A percentile compares a stretch with the other conserved stretches of the same genome.
Conservation (phyloP, 1,140 invertebrate genomes). For the Probaryconus sp. region DNA sequence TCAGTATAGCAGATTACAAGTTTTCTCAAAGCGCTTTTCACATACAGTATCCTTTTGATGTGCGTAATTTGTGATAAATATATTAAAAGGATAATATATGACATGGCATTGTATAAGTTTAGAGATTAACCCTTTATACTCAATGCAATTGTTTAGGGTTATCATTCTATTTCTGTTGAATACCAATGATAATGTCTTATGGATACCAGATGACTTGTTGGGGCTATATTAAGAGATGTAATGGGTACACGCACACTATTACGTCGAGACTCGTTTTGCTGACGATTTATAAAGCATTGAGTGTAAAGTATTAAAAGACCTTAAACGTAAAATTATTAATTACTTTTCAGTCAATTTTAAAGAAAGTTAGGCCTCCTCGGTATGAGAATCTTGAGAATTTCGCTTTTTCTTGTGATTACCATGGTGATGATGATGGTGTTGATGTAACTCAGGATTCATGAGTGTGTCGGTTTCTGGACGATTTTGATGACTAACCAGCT, state of each 20-base stretch:
- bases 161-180: no score
- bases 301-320: slow-evolving; percentile 28
- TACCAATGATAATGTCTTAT: no score
- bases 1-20: slow-evolving; percentile 16
- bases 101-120: slow-evolving; percentile 6
- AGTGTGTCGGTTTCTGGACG: slow-evolving; percentile 71
- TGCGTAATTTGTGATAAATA: slow-evolving; percentile 12
- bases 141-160: no score
- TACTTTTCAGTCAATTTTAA: slow-evolving; percentile 22
- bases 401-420: slow-evolving; percentile 74
- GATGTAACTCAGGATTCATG: slow-evolving; percentile 63
- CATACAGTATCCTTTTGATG: slow-evolving; percentile 8
- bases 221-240: no score
- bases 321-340: background rate
- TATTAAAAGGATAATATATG: slow-evolving; percentile 29
- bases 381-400: slow-evolving; percentile 71
- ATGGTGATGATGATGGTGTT: slow-evolving; percentile 67
- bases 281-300: no score
- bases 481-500: slow-evolving; percentile 71
- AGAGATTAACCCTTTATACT: no score
- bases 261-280: no score
- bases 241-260: no score
- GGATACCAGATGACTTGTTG: no score
- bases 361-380: slow-evolving; percentile 71
- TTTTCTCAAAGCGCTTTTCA: slow-evolving; percentile 21